Base-by-base conservation (phyloP, 1,140 invertebrate species). In the Conus ventricosus region DNA sequence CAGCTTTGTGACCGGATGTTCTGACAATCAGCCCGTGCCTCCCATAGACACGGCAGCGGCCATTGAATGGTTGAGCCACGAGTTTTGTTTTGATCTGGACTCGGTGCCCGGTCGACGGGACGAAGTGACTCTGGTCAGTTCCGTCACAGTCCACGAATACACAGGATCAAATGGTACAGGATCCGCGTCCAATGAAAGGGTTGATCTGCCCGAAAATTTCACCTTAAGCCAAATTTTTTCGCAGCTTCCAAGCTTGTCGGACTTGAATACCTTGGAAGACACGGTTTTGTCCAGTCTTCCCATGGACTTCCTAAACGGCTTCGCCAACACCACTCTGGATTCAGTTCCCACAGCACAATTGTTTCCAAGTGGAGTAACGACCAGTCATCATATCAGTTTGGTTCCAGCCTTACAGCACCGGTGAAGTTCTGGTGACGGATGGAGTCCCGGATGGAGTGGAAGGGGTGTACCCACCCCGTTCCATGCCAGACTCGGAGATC, bases 381-480 rank as follows among this genome's bases (percentile, higher is more conserved):
- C 13, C 51, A 10, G 5, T 83, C 81, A 55, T 5, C 53, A 55
- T 23, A 23, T 8, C 25, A 51, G 78, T 80, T 53, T 51, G 11
- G 23, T 8, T 25, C 51, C 51, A 25, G 6, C n/a, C n/a, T 83
- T 17, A 10, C 17, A 23, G 54, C 23, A 27, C 82, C 82, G 6
- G 51, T 17, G 85, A 87, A 80, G 23, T 87, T 15, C 85, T 87
- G 71, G 67, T 87, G 13, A 87, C 85, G 11, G 85, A 87, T 27
- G 75, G 85, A 5, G 53, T 78, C 39, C 15, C 17, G 10, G 25
- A 78, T 20, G 71, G 25, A 78, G 23, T 57, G 10, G 71, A 78
- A 57, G 85, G 85, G 15, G 71, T 7, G 17, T 87, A 87, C 53
- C 85, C 85, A 4, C 25, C 20, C 13, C 15, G 13, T 25, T 6